Evolutionary conservation across 53 echinoderm and acorn worm species (phyloP).

Genomic region (Holothuria scabra): DNA sequence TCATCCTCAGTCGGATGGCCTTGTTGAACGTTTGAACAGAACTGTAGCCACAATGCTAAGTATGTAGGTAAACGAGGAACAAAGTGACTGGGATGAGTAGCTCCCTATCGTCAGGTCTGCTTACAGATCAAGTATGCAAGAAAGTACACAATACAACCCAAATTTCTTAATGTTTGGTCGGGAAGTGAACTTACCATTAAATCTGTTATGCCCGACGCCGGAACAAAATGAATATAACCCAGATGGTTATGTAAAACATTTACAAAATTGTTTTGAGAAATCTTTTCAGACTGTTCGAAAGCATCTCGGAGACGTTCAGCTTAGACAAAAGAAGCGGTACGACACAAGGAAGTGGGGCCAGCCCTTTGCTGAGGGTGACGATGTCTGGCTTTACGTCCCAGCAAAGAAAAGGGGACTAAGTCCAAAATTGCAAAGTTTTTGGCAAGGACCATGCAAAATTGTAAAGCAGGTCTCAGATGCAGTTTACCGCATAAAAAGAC

Average conservation of each 20-base stretch:
- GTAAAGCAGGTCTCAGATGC: background rate
- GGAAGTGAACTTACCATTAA: too few species aligned
- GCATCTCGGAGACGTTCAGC: background rate
- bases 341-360: background rate
- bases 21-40: slow-evolving; percentile 2
- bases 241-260: background rate
- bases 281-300: slow-evolving; percentile 1
- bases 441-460: background rate
- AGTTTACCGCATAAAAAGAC: background rate
- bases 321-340: background rate
- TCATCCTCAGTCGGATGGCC: slow-evolving; percentile 14
- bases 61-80: background rate
- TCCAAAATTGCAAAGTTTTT: background rate
- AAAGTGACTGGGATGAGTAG: background rate
- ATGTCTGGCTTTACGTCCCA: background rate
- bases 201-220: background rate
- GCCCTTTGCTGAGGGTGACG: background rate
- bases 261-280: background rate
- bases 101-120: slow-evolving; percentile 15
- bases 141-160: slow-evolving; percentile 1
- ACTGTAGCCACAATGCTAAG: background rate
- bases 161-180: slow-evolving; percentile 9
- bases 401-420: slow-evolving; percentile 1
- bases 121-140: background rate
- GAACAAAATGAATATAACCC: background rate